phyloP scores from a whole-genome alignment of 2,113 vertebrate genomes.

The Myodes glareolus region DNA sequence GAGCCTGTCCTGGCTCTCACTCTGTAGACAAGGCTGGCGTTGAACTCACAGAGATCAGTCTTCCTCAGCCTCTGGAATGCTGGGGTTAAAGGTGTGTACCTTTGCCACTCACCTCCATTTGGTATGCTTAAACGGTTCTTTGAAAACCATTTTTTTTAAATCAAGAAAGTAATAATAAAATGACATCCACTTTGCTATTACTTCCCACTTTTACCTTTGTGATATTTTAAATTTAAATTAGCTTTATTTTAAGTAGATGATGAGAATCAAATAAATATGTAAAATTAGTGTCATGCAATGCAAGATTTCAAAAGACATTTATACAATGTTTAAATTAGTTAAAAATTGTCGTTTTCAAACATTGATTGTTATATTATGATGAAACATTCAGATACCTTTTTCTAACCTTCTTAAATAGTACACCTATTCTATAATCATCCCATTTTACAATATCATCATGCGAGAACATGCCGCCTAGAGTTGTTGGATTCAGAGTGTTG shows the following conservation, averaged over 20 bases:
- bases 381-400: not conserved
- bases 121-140: not conserved
- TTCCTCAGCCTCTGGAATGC: no score
- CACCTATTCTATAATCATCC: not conserved
- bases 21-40: no score
- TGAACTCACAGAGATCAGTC: no score
- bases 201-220: not conserved
- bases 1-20: no score
- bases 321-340: not conserved
- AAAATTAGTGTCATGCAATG: not conserved
- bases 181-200: not conserved
- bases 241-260: not conserved
- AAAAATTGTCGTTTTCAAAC: not conserved
- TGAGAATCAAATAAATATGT: not conserved
- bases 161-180: not conserved
- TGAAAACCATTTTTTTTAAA: not conserved
- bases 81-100: no score
- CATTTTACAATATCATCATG: not conserved
- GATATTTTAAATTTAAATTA: not conserved
- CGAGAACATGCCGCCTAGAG: no score
- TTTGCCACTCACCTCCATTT: not conserved
- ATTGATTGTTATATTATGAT: not conserved
- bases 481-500: not conserved
- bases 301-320: not conserved
- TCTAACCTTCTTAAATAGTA: not conserved